These are phyloP conservation scores for Galerucella pusilla DNA, from an alignment of 2,888 invertebrate genomes.

Conservation along the genomic window DNA sequence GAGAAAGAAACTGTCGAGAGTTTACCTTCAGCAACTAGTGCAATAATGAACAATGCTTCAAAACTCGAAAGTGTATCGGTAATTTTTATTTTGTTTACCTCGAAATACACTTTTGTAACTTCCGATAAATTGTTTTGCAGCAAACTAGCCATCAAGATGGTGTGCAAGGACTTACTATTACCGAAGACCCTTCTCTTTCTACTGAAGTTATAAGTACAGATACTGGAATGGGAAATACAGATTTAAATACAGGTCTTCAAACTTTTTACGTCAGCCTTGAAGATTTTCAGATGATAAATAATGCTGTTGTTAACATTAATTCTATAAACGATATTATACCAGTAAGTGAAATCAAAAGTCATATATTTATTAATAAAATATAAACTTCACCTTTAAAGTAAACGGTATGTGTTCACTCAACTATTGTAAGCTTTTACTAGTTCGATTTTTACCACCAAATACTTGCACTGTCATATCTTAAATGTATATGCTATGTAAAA, in stretches of 20 bases:
- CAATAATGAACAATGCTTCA: conserved; percentile 7
- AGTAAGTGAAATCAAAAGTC: not conserved
- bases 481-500: not conserved
- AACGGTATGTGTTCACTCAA: no score
- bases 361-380: not conserved
- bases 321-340: conserved; percentile 10
- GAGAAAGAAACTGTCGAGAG: not conserved
- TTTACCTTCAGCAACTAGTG: conserved; percentile 3
- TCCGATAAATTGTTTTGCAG: conserved; percentile 1
- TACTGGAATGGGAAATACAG: not conserved
- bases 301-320: conserved; percentile 35
- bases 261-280: conserved; percentile 48
- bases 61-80: not conserved
- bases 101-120: not conserved
- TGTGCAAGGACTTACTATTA: not conserved
- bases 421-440: no score
- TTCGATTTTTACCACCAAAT: no score
- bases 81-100: not conserved
- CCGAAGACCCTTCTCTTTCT: conserved; percentile 1
- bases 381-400: no score
- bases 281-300: conserved; percentile 43
- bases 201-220: conserved; percentile 1
- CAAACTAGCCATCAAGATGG: not conserved
- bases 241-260: conserved; percentile 33
- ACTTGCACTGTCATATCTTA: not conserved